Conservation (phyloP, 2,797 vertebrate genomes). For the Myotis myotis region DNA sequence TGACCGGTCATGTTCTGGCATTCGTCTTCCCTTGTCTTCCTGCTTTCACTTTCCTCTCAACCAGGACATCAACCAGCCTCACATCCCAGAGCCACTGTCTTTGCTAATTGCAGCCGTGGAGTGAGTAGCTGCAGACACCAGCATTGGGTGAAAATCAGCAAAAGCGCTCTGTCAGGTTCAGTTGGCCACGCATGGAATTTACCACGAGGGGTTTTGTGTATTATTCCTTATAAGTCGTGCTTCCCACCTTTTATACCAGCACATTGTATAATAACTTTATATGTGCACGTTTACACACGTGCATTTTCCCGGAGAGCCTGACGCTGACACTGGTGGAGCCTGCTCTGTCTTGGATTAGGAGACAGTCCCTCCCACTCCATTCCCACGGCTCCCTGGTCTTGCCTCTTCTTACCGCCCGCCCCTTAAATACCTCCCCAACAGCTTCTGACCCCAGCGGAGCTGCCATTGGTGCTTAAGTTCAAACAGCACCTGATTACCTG, state of each 20-base stretch:
- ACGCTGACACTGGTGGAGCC: background rate
- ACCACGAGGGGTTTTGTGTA: fast-evolving
- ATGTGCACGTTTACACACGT: too few relatives aligned
- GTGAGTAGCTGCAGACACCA: background rate
- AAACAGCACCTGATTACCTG: background rate
- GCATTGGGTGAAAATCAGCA: background rate
- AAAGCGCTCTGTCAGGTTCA: background rate
- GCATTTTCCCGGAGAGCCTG: background rate
- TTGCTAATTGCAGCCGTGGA: background rate
- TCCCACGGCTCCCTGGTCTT: background rate
- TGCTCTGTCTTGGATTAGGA: fast-evolving
- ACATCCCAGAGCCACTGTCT: fast-evolving
- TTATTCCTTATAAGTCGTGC: background rate
- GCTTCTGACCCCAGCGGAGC: background rate
- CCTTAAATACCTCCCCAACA: background rate
- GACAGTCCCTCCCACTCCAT: background rate
- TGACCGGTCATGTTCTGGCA: fast-evolving
- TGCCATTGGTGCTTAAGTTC: background rate
- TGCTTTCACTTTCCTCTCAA: background rate
- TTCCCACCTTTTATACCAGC: background rate
- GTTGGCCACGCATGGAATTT: fast-evolving
- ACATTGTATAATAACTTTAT: too few relatives aligned
- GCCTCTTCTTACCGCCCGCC: background rate
- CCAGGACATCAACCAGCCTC: background rate
- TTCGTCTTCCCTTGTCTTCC: background rate